These are phyloP conservation scores for Drosophila suzukii DNA, from an alignment of 1,140 invertebrate species.

Conservation along the genomic window DNA sequence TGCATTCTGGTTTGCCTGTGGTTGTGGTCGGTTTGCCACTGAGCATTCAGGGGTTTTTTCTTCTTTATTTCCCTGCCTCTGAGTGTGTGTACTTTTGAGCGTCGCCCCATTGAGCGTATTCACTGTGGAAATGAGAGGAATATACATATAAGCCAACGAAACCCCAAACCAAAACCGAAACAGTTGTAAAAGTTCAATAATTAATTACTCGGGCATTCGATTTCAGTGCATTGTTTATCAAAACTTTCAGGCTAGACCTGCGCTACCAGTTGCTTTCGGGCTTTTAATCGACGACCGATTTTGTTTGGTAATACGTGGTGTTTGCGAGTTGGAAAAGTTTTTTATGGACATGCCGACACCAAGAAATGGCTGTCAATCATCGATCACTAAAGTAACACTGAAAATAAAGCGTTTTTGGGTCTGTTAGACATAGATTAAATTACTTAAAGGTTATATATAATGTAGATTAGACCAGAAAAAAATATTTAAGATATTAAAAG, in stretches of 20 bases:
- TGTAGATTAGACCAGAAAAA: too few species aligned
- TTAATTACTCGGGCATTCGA: constrained; percentile 69
- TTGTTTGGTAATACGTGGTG: constrained; percentile 63
- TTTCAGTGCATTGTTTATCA: constrained; percentile 63
- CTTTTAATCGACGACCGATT: constrained; percentile 62
- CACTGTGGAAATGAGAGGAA: constrained; percentile 16
- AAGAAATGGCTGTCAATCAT: constrained; percentile 42
- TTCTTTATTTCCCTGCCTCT: background rate
- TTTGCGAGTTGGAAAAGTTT: constrained; percentile 46
- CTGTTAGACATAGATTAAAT: background rate
- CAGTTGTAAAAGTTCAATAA: constrained; percentile 79
- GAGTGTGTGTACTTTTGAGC: constrained; percentile 15
- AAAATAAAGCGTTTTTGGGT: background rate
- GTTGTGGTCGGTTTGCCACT: constrained; percentile 42
- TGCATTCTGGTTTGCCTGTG: constrained; percentile 65
- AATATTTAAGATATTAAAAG: too few species aligned
- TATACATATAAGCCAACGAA: background rate
- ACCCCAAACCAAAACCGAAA: constrained; percentile 26
- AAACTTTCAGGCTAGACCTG: constrained; percentile 28
- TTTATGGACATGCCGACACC: constrained; percentile 26
- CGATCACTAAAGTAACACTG: constrained; percentile 17
- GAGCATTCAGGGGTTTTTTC: constrained; percentile 44
- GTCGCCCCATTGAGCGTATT: constrained; percentile 58
- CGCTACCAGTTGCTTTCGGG: constrained; percentile 31
- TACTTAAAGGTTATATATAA: too few species aligned